phyloP scores from a whole-genome alignment of 2,888 invertebrate species.

The Xanthostigma xanthostigma region DNA sequence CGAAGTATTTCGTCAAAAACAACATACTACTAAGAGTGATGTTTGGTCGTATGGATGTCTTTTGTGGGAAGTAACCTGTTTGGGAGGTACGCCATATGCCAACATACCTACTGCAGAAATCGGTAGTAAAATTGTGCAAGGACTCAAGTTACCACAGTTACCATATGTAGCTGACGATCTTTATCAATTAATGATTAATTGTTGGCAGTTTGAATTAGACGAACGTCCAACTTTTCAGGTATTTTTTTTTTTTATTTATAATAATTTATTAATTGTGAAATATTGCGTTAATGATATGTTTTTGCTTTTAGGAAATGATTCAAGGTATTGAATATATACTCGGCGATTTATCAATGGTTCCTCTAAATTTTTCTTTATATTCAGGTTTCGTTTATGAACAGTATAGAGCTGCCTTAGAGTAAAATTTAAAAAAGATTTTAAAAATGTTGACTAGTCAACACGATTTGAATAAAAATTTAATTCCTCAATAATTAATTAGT shows the following conservation, averaged over 20 bases:
- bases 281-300: slow-evolving; percentile 6
- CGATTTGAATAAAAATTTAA: no score
- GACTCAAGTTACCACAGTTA: slow-evolving; percentile 58
- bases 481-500: no score
- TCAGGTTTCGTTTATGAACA: slow-evolving; percentile 26
- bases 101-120: slow-evolving; percentile 52
- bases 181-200: slow-evolving; percentile 68
- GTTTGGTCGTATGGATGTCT: slow-evolving; percentile 73
- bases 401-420: slow-evolving; percentile 25
- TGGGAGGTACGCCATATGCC: slow-evolving; percentile 64
- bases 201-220: slow-evolving; percentile 71
- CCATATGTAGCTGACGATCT: slow-evolving; percentile 61
- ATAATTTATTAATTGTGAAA: background rate
- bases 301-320: slow-evolving; percentile 11
- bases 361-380: slow-evolving; percentile 21
- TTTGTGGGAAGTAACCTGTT: slow-evolving; percentile 66
- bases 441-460: no score
- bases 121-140: slow-evolving; percentile 48
- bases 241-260: slow-evolving; percentile 24
- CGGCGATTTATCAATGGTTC: background rate
- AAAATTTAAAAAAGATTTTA: background rate
- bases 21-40: slow-evolving; percentile 56
- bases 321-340: background rate
- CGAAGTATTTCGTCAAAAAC: slow-evolving; percentile 56
- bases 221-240: slow-evolving; percentile 60